Percentiles rank a stretch among this genome's conserved stretches.
These are phyloP conservation scores for Atrichornis clamosus DNA, from an alignment of 2,113 vertebrate species.

Conservation along the genomic window DNA sequence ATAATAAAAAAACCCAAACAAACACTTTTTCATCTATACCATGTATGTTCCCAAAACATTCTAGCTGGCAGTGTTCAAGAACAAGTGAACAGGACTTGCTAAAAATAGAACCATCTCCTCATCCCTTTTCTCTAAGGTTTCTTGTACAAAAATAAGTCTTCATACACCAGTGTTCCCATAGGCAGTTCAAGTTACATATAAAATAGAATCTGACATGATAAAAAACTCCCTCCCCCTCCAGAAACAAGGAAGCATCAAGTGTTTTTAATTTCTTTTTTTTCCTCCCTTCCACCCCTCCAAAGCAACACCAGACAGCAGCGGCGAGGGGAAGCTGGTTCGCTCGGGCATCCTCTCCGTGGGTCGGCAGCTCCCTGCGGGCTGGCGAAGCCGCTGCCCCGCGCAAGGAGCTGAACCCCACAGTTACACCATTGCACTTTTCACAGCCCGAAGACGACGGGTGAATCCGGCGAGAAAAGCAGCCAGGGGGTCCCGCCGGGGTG, in stretches of 20 bases:
- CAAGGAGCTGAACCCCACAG: neutral
- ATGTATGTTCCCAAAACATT: conserved; percentile 20
- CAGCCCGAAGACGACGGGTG: neutral
- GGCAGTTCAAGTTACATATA: conserved; percentile 67
- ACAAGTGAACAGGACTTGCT: conserved; percentile 17
- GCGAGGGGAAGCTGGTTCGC: neutral
- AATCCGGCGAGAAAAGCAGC: neutral
- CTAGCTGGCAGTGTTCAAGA: conserved; percentile 70
- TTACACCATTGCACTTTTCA: conserved; percentile 3
- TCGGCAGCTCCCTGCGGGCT: neutral
- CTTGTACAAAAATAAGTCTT: conserved; percentile 88
- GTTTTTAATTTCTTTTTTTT: neutral
- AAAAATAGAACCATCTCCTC: conserved; percentile 45
- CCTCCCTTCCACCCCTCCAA: neutral
- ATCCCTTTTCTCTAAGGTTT: conserved; percentile 55
- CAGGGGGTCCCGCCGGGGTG: neutral
- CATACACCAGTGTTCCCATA: conserved; percentile 60
- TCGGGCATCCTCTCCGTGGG: neutral
- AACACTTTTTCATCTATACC: conserved; percentile 4
- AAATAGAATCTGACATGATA: conserved; percentile 44
- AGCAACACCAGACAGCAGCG: neutral
- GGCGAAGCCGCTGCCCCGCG: neutral
- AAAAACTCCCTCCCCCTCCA: conserved; percentile 9
- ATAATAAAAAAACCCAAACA: neutral
- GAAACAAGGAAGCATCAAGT: neutral